Evolutionary conservation across 2,113 vertebrate genomes (phyloP).

Genomic region (Struthidea cinerea): DNA sequence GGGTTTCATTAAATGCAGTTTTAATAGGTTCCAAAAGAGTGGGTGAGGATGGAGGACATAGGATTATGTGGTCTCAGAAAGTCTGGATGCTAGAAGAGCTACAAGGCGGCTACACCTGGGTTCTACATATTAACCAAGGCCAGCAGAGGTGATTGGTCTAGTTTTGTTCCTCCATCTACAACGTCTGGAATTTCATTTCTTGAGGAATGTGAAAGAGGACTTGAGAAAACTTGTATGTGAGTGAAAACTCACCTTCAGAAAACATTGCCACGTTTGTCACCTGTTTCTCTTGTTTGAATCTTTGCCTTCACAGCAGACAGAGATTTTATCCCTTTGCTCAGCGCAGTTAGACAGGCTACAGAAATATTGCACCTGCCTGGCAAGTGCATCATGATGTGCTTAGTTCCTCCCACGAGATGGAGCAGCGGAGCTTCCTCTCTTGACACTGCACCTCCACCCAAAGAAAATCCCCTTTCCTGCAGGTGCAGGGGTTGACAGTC

Average conservation of each 20-base stretch:
- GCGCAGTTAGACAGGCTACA: background rate
- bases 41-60: background rate
- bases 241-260: background rate
- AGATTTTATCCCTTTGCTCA: background rate
- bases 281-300: background rate
- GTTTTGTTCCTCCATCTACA: background rate
- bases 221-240: background rate
- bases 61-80: background rate
- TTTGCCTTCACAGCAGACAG: background rate
- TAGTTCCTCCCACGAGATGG: slow-evolving; percentile 40
- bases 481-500: background rate
- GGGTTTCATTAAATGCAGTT: background rate
- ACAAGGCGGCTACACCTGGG: background rate
- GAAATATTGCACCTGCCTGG: background rate
- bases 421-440: background rate
- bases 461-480: background rate
- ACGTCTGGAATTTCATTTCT: background rate
- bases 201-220: background rate
- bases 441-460: background rate
- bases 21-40: background rate
- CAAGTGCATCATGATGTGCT: background rate
- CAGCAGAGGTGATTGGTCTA: background rate
- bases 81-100: background rate
- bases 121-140: background rate
- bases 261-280: rapidly evolving